A percentile compares a stretch with the other conserved stretches of the same genome.
Evolutionary conservation across 2,888 invertebrate species (phyloP).

Genomic region (Patella ulyssiponensis): DNA sequence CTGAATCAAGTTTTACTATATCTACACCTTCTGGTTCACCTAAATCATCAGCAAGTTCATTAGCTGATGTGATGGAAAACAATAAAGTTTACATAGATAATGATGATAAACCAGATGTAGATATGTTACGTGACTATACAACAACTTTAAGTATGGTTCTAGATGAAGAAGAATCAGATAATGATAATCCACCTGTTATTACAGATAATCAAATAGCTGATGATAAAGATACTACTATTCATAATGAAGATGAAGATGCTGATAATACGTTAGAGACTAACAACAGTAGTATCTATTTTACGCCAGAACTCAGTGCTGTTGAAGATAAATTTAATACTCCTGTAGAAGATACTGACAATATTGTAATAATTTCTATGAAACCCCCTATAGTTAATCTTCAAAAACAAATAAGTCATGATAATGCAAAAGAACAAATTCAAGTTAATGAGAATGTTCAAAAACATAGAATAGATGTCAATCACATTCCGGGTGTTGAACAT

Average conservation of each 20-base stretch:
- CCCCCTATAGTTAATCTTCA: not conserved
- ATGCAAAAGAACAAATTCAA: not conserved
- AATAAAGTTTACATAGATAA: constrained; percentile 46
- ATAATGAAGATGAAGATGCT: constrained; percentile 36
- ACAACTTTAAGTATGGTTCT: constrained; percentile 56
- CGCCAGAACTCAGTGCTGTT: constrained; percentile 52
- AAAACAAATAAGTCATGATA: not conserved
- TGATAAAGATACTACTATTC: constrained; percentile 41
- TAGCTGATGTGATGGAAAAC: constrained; percentile 47
- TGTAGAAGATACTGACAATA: not conserved
- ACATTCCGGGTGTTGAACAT: constrained; percentile 16
- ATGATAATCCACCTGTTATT: not conserved
- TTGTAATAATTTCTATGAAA: not conserved
- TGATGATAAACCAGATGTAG: constrained; percentile 55
- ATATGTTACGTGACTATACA: constrained; percentile 59
- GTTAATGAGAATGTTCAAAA: not conserved
- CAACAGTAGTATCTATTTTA: constrained; percentile 54
- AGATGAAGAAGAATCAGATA: constrained; percentile 50
- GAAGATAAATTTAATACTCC: constrained; percentile 28
- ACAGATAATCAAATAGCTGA: constrained; percentile 34
- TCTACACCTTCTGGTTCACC: constrained; percentile 61
- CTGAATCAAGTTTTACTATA: constrained; percentile 59
- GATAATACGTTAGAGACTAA: constrained; percentile 20
- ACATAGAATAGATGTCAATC: constrained; percentile 26
- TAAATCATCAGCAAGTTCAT: constrained; percentile 52